A percentile compares a stretch with the other conserved stretches of the same genome.
Evolutionary conservation across 2,797 vertebrate genomes (phyloP).

Genomic region (Adrianichthys oophorus): DNA sequence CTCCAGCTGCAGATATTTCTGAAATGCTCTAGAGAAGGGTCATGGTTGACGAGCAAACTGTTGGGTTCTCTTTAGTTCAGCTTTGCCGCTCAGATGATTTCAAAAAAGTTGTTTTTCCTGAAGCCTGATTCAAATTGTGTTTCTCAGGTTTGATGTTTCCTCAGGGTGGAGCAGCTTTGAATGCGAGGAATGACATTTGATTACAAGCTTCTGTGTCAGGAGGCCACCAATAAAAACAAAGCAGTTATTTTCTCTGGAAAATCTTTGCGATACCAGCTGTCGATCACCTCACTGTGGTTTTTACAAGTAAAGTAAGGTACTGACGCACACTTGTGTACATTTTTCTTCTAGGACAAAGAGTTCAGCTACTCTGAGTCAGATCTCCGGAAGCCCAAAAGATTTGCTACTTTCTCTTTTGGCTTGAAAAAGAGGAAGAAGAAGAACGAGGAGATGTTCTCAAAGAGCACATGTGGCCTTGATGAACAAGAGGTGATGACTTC

Average conservation of each 20-base stretch:
- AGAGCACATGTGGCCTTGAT: conserved; percentile 53
- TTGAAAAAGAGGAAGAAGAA: conserved; percentile 59
- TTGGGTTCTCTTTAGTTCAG: too few species aligned
- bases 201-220: too few species aligned
- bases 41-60: too few species aligned
- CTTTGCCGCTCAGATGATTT: too few species aligned
- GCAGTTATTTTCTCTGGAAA: too few species aligned
- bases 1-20: too few species aligned
- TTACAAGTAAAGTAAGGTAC: too few species aligned
- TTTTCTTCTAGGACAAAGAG: conserved; percentile 43
- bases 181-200: conserved; percentile 40
- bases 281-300: too few species aligned
- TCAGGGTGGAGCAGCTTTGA: conserved; percentile 39
- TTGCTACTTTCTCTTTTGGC: conserved; percentile 57
- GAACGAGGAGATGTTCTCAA: conserved; percentile 38
- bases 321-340: background rate
- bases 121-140: conserved; percentile 7
- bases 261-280: too few species aligned
- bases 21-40: too few species aligned
- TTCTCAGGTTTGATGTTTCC: conserved; percentile 26
- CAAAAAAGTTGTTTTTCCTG: too few species aligned
- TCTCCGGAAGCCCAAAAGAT: conserved; percentile 56
- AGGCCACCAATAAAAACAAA: too few species aligned
- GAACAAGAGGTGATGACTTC: conserved; percentile 33
- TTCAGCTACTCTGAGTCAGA: conserved; percentile 68